phyloP scores from a whole-genome alignment of 2,797 vertebrate species.

The Acanthopagrus latus region DNA sequence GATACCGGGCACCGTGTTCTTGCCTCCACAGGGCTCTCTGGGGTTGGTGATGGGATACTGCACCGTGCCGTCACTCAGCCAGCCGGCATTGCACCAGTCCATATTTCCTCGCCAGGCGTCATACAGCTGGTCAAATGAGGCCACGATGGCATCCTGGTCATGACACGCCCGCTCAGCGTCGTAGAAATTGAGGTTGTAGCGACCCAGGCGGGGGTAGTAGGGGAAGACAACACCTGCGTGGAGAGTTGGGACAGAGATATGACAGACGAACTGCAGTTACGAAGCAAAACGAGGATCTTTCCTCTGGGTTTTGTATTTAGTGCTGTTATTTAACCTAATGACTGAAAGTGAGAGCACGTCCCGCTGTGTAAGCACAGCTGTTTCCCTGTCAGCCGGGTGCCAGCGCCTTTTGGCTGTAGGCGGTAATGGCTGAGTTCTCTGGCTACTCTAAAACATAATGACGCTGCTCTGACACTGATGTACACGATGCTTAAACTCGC shows the following conservation, averaged over 20 bases:
- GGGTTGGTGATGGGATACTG: slow-evolving; percentile 95
- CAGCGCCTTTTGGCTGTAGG: slow-evolving; percentile 14
- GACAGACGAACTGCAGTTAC: neutral
- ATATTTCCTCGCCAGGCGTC: slow-evolving; percentile 92
- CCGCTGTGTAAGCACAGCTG: slow-evolving; percentile 42
- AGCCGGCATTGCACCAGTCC: slow-evolving; percentile 98
- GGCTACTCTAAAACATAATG: slow-evolving; percentile 38
- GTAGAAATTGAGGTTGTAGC: slow-evolving; percentile 95
- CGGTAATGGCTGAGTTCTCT: slow-evolving; percentile 28
- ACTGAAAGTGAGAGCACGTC: neutral
- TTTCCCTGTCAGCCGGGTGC: slow-evolving; percentile 6
- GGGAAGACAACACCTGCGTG: slow-evolving; percentile 92
- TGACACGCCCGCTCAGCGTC: slow-evolving; percentile 90
- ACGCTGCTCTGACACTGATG: slow-evolving; percentile 39
- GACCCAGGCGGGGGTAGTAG: slow-evolving; percentile 91
- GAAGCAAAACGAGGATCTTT: neutral
- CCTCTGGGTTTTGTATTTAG: neutral
- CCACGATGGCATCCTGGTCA: slow-evolving; percentile 92
- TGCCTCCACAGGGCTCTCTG: slow-evolving; percentile 94
- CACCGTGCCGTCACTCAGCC: slow-evolving; percentile 94
- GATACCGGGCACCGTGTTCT: slow-evolving; percentile 90
- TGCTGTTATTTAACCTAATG: slow-evolving; percentile 17
- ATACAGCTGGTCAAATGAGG: slow-evolving; percentile 94
- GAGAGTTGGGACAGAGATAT: neutral
- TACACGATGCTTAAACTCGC: slow-evolving; percentile 29